These are phyloP conservation scores for Tenthredo scrophulariae DNA, from an alignment of 2,888 invertebrate genomes.

Conservation along the genomic window DNA sequence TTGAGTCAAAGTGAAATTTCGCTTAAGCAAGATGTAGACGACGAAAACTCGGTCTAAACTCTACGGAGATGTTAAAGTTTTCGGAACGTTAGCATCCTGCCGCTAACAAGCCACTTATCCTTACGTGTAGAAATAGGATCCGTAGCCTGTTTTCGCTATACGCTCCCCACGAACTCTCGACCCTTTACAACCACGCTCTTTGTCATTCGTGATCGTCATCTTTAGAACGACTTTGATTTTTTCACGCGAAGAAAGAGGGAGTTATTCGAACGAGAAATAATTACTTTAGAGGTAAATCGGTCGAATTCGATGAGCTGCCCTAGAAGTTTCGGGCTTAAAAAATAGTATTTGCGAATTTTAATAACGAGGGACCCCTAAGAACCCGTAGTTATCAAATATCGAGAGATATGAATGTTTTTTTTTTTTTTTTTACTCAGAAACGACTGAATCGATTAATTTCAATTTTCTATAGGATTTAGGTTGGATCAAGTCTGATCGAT, in stretches of 20 bases:
- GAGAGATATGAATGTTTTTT: not conserved
- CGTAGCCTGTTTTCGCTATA: constrained; percentile 1
- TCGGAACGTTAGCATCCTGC: constrained; percentile 17
- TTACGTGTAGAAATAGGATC: constrained; percentile 44
- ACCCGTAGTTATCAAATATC: not conserved
- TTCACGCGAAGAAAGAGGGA: not conserved
- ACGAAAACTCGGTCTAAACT: constrained; percentile 1
- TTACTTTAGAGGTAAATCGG: not conserved
- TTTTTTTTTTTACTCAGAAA: not conserved
- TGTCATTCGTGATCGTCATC: not conserved
- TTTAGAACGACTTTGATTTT: not conserved
- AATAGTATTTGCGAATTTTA: not conserved
- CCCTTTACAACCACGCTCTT: not conserved
- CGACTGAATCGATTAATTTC: not conserved
- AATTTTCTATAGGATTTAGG: not conserved
- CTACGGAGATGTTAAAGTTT: constrained; percentile 28
- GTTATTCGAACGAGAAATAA: not conserved
- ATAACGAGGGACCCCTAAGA: not conserved
- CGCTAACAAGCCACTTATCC: constrained; percentile 53
- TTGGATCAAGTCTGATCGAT: not conserved
- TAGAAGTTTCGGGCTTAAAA: not conserved
- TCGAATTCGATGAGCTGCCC: not conserved
- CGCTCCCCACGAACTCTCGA: constrained; percentile 8
- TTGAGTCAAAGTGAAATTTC: not conserved
- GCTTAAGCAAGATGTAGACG: constrained; percentile 5